Evolutionary conservation across 2,113 vertebrate species (phyloP), one percentile per base, ranked within the genome.

Genomic region (Myotis lucifugus): DNA sequence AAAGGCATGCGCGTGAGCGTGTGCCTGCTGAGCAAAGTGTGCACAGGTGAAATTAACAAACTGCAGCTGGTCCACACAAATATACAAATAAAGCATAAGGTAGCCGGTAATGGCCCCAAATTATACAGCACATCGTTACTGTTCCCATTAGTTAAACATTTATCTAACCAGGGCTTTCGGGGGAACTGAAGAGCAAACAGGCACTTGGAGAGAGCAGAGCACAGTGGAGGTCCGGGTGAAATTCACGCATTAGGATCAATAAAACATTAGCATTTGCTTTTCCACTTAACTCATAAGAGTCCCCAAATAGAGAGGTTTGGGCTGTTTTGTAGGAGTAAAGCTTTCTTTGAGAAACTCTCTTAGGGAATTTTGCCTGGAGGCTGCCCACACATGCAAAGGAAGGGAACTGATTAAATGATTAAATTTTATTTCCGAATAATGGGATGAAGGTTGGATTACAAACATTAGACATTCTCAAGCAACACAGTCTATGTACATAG

Each of bases 111-210:
- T 77, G 64, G 93, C 90, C 95, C 82, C 52, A 50, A 90, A 76
- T 96, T 95, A 85, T 91, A 94, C 61, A 90, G 83, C 97, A 18
- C 56, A 87, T 72, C 93, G 81, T 78, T 89, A 96, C 56, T 78
- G 40, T 88, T 97, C 77, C 91, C 91, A 54, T 93, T 95, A 69
- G 81, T 93, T 97, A 64, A 78, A 13, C 46, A 81, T 98, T 90
- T 96, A 93, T 97, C 92, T 92, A 97, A 97, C 94, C 82, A 64
- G 6, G 86, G 84, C 88, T 96, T 81, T 78, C 95, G 90, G 77
- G 40, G 91, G 88, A 96, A 94, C 91, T 93, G 66, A 74, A 91
- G 94, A 96, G 91, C 85, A 89, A 96, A 96, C 48, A 95, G 54
- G 17, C 23, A 12, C 64, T 92, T 6, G 32, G 66, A 46, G 54